Conservation (phyloP, 2,797 vertebrate species). For the Danio albolineatus region DNA sequence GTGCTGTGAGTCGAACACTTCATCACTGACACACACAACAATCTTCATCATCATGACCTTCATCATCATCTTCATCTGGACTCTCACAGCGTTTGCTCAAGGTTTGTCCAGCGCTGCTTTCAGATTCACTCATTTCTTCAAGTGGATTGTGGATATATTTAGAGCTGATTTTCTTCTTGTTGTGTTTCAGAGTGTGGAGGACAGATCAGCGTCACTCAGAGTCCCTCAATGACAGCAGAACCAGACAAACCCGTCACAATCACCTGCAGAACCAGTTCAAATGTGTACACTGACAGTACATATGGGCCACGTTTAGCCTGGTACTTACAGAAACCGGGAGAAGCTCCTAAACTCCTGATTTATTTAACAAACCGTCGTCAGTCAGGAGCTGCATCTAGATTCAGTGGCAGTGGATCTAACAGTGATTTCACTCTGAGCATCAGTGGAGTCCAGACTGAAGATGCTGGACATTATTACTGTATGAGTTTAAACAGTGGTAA, state of each 20-base stretch:
- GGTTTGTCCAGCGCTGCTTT: too few relatives aligned
- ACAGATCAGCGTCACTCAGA: neutral
- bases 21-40: too few relatives aligned
- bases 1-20: too few relatives aligned
- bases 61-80: neutral
- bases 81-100: neutral
- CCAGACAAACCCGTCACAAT: neutral
- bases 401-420: neutral
- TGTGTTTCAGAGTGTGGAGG: too few relatives aligned
- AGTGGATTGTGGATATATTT: too few relatives aligned
- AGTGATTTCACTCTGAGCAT: conserved; percentile 22
- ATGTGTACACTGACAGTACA: too few relatives aligned
- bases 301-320: too few relatives aligned
- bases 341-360: conserved; percentile 25
- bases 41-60: too few relatives aligned
- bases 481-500: neutral
- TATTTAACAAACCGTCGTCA: fast-evolving
- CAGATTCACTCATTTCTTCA: too few relatives aligned
- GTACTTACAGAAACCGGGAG: neutral
- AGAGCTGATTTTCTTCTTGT: neutral
- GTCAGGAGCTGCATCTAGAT: neutral
- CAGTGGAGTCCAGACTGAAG: conserved; percentile 19
- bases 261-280: neutral
- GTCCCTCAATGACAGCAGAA: neutral
- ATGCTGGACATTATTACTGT: conserved; percentile 25